A percentile compares a stretch with the other conserved stretches of the same genome.
phyloP scores from a whole-genome alignment of 92 coral and sea anemone genomes.

The Epizoanthus illoricatus region DNA sequence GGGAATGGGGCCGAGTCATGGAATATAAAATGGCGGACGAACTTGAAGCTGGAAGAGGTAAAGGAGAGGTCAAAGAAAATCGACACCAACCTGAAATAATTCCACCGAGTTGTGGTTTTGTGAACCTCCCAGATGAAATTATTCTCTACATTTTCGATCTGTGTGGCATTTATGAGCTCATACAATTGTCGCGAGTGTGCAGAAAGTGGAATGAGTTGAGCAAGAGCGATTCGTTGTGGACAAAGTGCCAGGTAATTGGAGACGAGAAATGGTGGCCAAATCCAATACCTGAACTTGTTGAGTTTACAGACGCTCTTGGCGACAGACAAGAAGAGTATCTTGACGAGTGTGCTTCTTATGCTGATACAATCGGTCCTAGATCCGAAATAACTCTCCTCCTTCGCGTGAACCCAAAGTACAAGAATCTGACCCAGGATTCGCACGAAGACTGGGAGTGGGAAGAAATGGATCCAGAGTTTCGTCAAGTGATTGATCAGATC shows the following conservation, averaged over 20 bases:
- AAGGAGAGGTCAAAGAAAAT: too few species aligned
- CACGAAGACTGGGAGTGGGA: constrained; percentile 1
- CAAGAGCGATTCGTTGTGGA: constrained; percentile 48
- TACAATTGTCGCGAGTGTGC: constrained; percentile 40
- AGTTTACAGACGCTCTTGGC: constrained; percentile 39
- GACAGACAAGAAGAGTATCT: constrained; percentile 32
- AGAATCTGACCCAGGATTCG: neutral
- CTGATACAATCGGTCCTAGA: constrained; percentile 24
- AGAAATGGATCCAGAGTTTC: constrained; percentile 2
- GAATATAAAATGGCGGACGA: too few species aligned
- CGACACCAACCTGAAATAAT: neutral
- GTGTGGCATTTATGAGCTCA: constrained; percentile 47
- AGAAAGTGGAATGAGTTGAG: constrained; percentile 48
- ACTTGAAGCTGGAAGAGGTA: too few species aligned
- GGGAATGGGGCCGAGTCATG: too few species aligned
- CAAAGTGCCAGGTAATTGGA: constrained; percentile 45
- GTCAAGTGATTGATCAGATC: neutral
- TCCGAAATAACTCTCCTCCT: constrained; percentile 12
- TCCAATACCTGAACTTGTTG: constrained; percentile 52
- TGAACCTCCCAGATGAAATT: constrained; percentile 55
- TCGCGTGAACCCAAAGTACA: constrained; percentile 16
- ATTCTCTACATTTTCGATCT: constrained; percentile 44
- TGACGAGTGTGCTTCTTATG: neutral
- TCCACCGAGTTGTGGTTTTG: neutral
- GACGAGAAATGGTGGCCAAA: constrained; percentile 56